A percentile compares a stretch with the other conserved stretches of the same genome.
These are phyloP conservation scores for Ophion slaviceki DNA, from an alignment of 2,888 invertebrate species.

Conservation along the genomic window DNA sequence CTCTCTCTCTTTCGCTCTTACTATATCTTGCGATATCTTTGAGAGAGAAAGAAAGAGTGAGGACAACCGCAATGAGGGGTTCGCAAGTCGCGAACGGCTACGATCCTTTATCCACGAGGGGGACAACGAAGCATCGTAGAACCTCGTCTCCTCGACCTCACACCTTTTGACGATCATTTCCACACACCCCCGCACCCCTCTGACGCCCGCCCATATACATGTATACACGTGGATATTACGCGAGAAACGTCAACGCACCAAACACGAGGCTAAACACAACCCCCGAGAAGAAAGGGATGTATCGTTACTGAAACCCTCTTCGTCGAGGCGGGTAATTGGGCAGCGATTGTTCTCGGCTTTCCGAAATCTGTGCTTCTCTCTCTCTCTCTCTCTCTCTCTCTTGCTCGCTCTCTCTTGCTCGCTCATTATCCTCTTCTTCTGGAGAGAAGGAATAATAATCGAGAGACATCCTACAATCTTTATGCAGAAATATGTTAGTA, in stretches of 20 bases:
- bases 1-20: neutral
- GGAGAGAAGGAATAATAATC: neutral
- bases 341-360: conserved; percentile 13
- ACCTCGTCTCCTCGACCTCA: conserved; percentile 3
- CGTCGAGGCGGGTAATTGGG: conserved; percentile 72
- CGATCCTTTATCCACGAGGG: neutral
- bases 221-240: neutral
- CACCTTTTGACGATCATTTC: neutral
- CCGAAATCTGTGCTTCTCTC: neutral
- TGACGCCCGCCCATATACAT: neutral
- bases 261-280: conserved; percentile 43
- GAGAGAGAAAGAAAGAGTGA: neutral
- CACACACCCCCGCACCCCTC: neutral
- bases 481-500: neutral
- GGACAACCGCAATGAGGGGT: conserved; percentile 11
- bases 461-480: neutral
- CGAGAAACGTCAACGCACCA: conserved; percentile 72
- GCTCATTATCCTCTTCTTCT: neutral
- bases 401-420: neutral
- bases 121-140: neutral
- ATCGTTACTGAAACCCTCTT: conserved; percentile 76
- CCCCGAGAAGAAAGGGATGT: neutral
- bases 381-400: neutral
- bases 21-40: neutral
- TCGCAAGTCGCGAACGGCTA: conserved; percentile 3